Evolutionary conservation across 2,797 vertebrate genomes (phyloP), one percentile per base, ranked within the genome.

Genomic region (Takifugu rubripes): DNA sequence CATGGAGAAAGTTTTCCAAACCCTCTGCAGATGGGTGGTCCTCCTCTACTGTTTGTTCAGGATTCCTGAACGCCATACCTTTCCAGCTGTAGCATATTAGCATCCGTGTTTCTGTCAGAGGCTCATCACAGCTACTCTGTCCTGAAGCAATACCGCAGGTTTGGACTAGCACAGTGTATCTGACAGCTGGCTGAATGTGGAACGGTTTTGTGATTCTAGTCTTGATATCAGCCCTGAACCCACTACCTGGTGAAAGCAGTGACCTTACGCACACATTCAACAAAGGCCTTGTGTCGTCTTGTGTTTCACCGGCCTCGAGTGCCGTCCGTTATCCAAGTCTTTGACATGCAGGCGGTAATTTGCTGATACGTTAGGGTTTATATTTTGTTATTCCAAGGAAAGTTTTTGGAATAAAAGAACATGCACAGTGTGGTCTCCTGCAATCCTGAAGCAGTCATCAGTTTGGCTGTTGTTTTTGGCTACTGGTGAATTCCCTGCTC

Each of bases 401-500:
- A 46, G 45, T 64, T 54, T 14, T 48, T 5, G 6, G 17, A 55
- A 58, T 64, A 45, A 60, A 59, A 68, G 52, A 81, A 62, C 62
- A 67, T 79, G 70, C 74, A 76, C 80, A 76, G 73, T 85, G 84
- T 84, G 81, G 84, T 80, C 84, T 77, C 64, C 46, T 82, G 77
- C 74, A 77, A 79, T 83, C 84, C 82, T 90, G 87, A 91, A 88
- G 85, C 66, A 67, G 77, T 87, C 89, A 87, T 89, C 88, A 90
- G 88, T 90, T 87, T 88, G 79, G 72, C 79, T 88, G 86, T 90
- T 89, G 87, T 86, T 87, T 87, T 89, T 91, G 89, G 89, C 88
- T 85, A 72, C 75, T 5, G 57, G 66, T 74, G 63, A 76, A 85
- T 82, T 85, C 82, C 82, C 84, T 61, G 68, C 72, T n/a, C 75